Evolutionary conservation across 2,113 vertebrate genomes (phyloP), one percentile per base, ranked within the genome.

Genomic region (Oreochromis niloticus): DNA sequence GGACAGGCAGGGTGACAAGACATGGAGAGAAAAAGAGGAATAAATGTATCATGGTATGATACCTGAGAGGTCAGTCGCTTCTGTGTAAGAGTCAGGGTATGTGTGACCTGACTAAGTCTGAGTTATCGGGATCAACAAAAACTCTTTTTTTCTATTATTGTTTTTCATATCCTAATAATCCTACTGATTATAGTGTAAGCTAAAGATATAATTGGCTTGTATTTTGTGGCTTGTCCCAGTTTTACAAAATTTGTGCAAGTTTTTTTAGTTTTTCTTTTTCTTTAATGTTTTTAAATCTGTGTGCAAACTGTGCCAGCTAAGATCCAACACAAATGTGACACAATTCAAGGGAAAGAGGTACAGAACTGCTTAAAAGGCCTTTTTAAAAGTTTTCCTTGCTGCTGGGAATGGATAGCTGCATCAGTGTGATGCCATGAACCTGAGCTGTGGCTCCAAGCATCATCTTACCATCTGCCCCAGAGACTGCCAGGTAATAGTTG

Each of bases 11-110:
- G 81, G 54, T 41, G 80, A 96, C 93, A 94, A 95, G 96, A 97
- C 97, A 97, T 93, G 95, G 97, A 96, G 94, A 97, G 96, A 97
- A 97, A 97, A 97, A 97, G 97, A 96, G 96, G 95, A 97, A 97
- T 97, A 91, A 24, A 97, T 96, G 97, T 96, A 96, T 97, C 96
- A 12, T 50, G 27, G 73, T 32, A 50, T 32, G 71, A 34, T 78
- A 19, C 24, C 73, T 78, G 73, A 78, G 46, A 32, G 16, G 27
- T 8, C 71, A 50, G 24, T 78, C 16, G 0, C 71, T 78, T 48
- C 43, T 78, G 27, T 78, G 17, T 32, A 78, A 78, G 10, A 32
- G 16, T 19, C 46, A 32, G 27, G 16, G 9, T 34, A 78, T 52
- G 27, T n/a, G 43, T 52, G 73, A 52, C 46, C 6, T 9, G n/a